These are phyloP conservation scores for Sebastes taczanowskii DNA, from an alignment of 2,797 vertebrate genomes.

Conservation along the genomic window DNA sequence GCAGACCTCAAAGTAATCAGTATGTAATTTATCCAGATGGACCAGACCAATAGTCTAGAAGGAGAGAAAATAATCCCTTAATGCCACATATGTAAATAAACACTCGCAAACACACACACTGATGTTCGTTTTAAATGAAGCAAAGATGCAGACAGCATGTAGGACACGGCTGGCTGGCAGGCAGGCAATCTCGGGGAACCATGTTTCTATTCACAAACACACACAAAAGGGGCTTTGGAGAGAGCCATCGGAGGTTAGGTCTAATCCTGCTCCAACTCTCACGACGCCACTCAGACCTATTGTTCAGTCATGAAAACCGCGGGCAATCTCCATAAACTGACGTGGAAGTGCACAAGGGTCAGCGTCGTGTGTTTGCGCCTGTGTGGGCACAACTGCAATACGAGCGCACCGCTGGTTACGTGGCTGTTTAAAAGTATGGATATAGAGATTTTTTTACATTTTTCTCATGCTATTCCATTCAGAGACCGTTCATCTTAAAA, in stretches of 20 bases:
- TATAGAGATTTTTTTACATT: not conserved
- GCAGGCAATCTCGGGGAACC: conserved; percentile 43
- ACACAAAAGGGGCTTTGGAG: conserved; percentile 59
- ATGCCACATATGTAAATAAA: conserved; percentile 4
- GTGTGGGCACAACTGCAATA: not conserved
- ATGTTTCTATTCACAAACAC: conserved; percentile 61
- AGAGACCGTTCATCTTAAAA: not conserved
- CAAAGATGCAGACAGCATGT: conserved; percentile 36
- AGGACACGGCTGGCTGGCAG: conserved; percentile 43
- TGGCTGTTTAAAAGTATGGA: not conserved
- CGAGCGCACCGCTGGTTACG: not conserved
- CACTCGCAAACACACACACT: not conserved
- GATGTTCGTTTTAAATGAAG: conserved; percentile 25
- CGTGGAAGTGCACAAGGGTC: conserved; percentile 36
- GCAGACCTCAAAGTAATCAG: not conserved
- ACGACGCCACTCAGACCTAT: conserved; percentile 56
- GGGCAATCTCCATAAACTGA: conserved; percentile 46
- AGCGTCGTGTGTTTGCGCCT: not conserved
- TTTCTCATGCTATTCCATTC: not conserved
- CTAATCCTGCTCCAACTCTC: conserved; percentile 68
- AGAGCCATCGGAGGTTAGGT: conserved; percentile 48
- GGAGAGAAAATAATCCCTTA: not conserved
- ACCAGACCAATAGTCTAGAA: not conserved
- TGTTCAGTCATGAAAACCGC: conserved; percentile 56
- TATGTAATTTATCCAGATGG: not conserved